Conservation (phyloP, 2,113 vertebrate genomes). For the Taurulus bubalis region DNA sequence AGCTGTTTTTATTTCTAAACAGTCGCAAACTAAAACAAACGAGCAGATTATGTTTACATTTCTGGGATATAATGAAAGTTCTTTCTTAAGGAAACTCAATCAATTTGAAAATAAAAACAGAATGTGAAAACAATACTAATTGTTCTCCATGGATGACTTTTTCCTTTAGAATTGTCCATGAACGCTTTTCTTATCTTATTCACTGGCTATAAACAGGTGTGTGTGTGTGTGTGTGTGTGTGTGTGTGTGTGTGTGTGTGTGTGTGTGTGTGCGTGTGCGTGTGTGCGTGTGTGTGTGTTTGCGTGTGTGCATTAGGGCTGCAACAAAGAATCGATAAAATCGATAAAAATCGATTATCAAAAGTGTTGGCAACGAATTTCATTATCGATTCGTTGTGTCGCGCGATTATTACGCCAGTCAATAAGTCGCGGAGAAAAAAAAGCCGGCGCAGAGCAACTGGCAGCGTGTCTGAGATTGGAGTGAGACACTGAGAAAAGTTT, state of each 20-base stretch:
- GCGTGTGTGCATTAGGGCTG: neutral
- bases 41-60: neutral
- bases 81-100: neutral
- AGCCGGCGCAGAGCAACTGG: no score
- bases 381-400: no score
- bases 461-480: no score
- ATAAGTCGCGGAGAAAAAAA: no score
- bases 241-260: slow-evolving; percentile 4
- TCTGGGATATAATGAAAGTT: neutral
- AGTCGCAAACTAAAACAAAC: neutral
- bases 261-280: neutral
- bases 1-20: neutral
- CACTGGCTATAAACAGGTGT: slow-evolving; percentile 45
- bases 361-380: no score
- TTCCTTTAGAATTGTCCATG: neutral
- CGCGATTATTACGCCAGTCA: no score
- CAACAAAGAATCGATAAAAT: no score
- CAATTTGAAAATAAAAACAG: neutral
- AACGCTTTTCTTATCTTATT: neutral
- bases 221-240: neutral
- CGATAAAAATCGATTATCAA: no score
- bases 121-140: neutral
- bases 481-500: no score
- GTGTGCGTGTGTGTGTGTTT: neutral
- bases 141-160: no score